phyloP scores from a whole-genome alignment of 2,888 invertebrate genomes.

The Biston stratarius region DNA sequence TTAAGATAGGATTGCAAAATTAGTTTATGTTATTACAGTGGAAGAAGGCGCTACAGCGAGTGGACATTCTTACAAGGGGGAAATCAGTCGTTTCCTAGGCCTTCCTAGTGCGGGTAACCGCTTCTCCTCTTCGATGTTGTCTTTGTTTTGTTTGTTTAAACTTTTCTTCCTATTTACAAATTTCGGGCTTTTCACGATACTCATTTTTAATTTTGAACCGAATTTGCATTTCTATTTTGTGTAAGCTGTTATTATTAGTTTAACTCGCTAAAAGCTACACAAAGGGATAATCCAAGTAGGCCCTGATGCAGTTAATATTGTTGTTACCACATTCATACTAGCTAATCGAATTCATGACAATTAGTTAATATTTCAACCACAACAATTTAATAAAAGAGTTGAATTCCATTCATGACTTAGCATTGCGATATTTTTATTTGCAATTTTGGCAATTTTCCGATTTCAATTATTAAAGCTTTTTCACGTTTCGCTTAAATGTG shows the following conservation, averaged over 20 bases:
- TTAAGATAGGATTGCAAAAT: conserved; percentile 52
- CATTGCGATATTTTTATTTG: conserved; percentile 40
- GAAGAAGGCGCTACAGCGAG: conserved; percentile 80
- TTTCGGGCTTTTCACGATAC: conserved; percentile 37
- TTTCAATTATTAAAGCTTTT: conserved; percentile 46
- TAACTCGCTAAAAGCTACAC: conserved; percentile 36
- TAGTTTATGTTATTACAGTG: conserved; percentile 82
- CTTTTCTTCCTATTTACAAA: conserved; percentile 49
- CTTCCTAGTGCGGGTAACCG: conserved; percentile 88
- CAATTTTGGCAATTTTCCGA: conserved; percentile 20
- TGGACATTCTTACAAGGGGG: conserved; percentile 80
- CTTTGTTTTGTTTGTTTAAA: conserved; percentile 54
- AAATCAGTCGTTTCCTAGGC: conserved; percentile 89
- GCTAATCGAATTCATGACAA: conserved; percentile 30
- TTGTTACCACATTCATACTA: conserved; percentile 30
- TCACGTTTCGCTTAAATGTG: conserved; percentile 2
- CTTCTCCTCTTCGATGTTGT: conserved; percentile 72
- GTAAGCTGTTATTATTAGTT: conserved; percentile 33
- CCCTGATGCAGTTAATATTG: conserved; percentile 26
- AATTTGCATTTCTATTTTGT: conserved; percentile 17
- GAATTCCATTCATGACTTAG: conserved; percentile 26
- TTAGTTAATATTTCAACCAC: conserved; percentile 19
- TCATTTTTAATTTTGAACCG: conserved; percentile 24
- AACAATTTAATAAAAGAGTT: conserved; percentile 26
- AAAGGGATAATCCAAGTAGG: conserved; percentile 24